Evolutionary conservation across 2,113 vertebrate genomes (phyloP).

Genomic region (Microcebus jonahi): DNA sequence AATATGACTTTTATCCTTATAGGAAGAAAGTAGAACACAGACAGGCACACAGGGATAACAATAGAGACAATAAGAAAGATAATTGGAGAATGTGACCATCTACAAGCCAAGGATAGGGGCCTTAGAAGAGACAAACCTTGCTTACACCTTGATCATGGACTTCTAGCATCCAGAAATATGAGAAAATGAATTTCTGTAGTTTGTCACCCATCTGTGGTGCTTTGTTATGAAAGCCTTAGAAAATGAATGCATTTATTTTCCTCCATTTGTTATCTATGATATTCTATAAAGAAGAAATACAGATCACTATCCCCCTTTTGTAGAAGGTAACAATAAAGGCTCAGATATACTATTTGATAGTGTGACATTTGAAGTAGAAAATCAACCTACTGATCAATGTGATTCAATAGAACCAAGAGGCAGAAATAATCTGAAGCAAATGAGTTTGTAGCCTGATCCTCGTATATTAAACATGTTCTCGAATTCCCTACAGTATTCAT

Average conservation of each 20-base stretch:
- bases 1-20: background rate
- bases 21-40: background rate
- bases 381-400: background rate
- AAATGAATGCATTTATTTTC: background rate
- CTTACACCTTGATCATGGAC: background rate
- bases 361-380: background rate
- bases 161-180: background rate
- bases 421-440: background rate
- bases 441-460: background rate
- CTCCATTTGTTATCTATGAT: background rate
- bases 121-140: background rate
- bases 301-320: background rate
- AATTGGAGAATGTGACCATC: background rate
- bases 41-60: background rate
- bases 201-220: background rate
- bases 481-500: background rate
- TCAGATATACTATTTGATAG: background rate
- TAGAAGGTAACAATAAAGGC: background rate
- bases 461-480: background rate
- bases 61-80: background rate
- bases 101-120: accelerated
- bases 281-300: background rate
- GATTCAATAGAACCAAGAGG: background rate
- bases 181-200: background rate
- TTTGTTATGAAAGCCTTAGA: background rate